Conservation (phyloP, 2,888 invertebrate species). For the Drosophila pegasa region DNA sequence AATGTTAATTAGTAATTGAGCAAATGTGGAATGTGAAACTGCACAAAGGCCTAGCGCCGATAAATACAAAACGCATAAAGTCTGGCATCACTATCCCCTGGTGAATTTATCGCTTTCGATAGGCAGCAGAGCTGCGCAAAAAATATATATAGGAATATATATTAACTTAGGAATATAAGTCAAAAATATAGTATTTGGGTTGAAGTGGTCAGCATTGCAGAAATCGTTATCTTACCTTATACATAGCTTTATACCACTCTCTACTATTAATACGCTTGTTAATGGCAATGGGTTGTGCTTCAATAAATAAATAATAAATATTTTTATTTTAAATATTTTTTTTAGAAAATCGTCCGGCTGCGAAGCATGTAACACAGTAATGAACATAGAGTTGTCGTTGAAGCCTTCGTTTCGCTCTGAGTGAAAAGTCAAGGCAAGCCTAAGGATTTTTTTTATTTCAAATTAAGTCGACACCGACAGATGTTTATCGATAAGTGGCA, state of each 20-base stretch:
- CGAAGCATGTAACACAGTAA: slow-evolving; percentile 34
- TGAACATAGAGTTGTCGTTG: slow-evolving; percentile 21
- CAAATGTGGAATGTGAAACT: neutral
- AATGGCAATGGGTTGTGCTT: slow-evolving; percentile 4
- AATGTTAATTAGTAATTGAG: neutral
- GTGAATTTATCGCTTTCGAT: slow-evolving; percentile 23
- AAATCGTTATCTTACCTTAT: slow-evolving; percentile 42
- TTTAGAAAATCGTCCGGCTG: slow-evolving; percentile 21
- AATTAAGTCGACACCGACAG: neutral
- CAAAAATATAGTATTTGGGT: slow-evolving; percentile 3
- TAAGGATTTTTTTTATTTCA: slow-evolving; percentile 13
- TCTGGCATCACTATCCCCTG: slow-evolving; percentile 14
- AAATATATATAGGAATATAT: neutral
- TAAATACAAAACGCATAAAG: neutral
- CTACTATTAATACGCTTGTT: slow-evolving; percentile 14
- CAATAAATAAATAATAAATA: slow-evolving; percentile 10
- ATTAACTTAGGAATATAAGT: neutral
- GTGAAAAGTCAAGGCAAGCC: slow-evolving; percentile 24
- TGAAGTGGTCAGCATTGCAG: slow-evolving; percentile 13
- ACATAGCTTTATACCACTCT: slow-evolving; percentile 29
- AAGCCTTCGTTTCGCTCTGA: slow-evolving; percentile 7
- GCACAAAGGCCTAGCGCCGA: neutral
- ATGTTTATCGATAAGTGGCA: slow-evolving; percentile 14
- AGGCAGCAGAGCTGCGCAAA: slow-evolving; percentile 2
- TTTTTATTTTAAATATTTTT: slow-evolving; percentile 5